phyloP scores from a whole-genome alignment of 1,140 invertebrate species.

The Halyomorpha halys region DNA sequence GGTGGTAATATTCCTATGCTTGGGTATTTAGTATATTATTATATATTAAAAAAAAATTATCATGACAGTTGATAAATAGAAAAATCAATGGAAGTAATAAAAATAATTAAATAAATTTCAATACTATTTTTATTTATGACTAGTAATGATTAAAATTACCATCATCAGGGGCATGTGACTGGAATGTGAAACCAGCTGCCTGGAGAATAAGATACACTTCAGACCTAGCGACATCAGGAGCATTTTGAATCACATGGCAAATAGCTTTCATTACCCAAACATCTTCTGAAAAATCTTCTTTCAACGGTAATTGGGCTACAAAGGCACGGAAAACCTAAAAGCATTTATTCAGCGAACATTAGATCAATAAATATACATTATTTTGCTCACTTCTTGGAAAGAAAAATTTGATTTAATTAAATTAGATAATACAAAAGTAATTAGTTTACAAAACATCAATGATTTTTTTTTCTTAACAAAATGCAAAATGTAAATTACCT shows the following conservation, averaged over 20 bases:
- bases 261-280: constrained; percentile 57
- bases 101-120: no score
- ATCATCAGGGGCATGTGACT: constrained; percentile 27
- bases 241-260: constrained; percentile 46
- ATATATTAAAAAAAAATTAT: no score
- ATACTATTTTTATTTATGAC: no score
- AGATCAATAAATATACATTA: not conserved
- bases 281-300: constrained; percentile 65
- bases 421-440: no score
- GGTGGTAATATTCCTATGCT: no score
- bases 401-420: no score
- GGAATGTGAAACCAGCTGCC: constrained; percentile 27
- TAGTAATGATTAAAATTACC: constrained; percentile 19
- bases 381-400: no score
- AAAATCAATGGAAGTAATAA: no score
- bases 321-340: constrained; percentile 58
- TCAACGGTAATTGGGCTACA: constrained; percentile 56
- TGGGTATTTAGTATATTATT: no score
- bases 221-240: constrained; percentile 38
- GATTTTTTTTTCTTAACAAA: no score
- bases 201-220: constrained; percentile 43
- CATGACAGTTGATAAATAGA: no score
- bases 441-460: no score
- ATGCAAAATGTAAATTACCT: constrained; percentile 40
- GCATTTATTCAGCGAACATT: constrained; percentile 23